phyloP scores from a whole-genome alignment of 2,113 vertebrate genomes.

The Alligator sinensis region DNA sequence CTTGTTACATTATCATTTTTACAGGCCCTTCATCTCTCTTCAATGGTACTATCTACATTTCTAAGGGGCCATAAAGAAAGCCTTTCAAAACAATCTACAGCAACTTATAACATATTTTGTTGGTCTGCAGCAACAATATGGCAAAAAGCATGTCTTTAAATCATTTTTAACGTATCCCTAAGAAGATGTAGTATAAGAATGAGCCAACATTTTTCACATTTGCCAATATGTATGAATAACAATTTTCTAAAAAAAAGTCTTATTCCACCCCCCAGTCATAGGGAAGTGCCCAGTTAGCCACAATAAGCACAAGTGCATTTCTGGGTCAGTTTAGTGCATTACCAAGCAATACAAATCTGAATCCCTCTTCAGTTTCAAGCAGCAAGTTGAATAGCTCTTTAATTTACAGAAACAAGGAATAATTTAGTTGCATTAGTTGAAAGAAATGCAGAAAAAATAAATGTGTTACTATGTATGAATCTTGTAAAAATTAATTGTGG shows the following conservation, averaged over 20 bases:
- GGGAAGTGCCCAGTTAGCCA: neutral
- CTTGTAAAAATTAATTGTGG: neutral
- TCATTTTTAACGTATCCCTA: neutral
- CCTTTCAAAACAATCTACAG: neutral
- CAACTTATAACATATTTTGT: too few species aligned
- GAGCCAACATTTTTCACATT: neutral
- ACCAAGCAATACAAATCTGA: too few species aligned
- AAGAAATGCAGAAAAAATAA: neutral
- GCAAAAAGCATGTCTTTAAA: neutral
- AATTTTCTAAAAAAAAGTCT: too few species aligned
- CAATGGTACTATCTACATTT: neutral
- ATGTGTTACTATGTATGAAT: neutral
- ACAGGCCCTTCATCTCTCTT: neutral
- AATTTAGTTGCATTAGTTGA: neutral
- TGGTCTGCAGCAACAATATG: too few species aligned
- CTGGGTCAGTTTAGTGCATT: neutral
- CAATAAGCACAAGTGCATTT: neutral
- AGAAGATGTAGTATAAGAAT: neutral
- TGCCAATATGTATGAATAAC: neutral
- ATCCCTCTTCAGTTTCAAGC: neutral
- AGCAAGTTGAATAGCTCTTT: neutral
- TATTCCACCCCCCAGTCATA: neutral
- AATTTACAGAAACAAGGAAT: neutral
- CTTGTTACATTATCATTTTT: too few species aligned
- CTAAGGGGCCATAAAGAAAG: neutral